phyloP scores from a whole-genome alignment of 2,888 invertebrate species.

The Chrysomela aeneicollis region DNA sequence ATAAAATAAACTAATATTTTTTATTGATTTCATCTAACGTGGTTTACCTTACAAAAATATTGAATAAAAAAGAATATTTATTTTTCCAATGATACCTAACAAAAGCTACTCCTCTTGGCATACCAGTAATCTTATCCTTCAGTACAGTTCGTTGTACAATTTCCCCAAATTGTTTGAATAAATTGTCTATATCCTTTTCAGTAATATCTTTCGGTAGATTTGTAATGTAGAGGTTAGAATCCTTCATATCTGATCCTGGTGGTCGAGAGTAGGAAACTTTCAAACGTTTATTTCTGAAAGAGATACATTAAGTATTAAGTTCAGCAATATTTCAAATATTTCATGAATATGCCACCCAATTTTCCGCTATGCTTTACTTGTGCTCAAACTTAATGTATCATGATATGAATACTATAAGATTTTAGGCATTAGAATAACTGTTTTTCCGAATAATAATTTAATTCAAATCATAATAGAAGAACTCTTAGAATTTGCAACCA shows the following conservation, averaged over 20 bases:
- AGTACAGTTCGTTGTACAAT: conserved; percentile 93
- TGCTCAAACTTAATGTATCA: too few relatives aligned
- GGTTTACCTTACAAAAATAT: too few relatives aligned
- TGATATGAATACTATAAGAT: too few relatives aligned
- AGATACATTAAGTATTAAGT: conserved; percentile 15
- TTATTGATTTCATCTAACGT: too few relatives aligned
- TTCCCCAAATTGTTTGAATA: conserved; percentile 88
- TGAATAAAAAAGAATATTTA: neutral
- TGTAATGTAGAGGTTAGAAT: conserved; percentile 92
- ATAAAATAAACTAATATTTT: too few relatives aligned
- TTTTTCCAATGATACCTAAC: conserved; percentile 72
- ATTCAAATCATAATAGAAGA: too few relatives aligned
- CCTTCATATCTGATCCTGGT: conserved; percentile 90
- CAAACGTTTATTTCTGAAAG: conserved; percentile 83
- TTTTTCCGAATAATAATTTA: too few relatives aligned
- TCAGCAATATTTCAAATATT: too few relatives aligned
- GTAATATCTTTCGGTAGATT: conserved; percentile 88
- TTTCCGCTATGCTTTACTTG: too few relatives aligned
- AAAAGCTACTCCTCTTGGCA: conserved; percentile 91
- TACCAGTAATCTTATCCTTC: conserved; percentile 86
- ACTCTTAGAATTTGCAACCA: too few relatives aligned
- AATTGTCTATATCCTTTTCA: conserved; percentile 82
- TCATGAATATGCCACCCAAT: too few relatives aligned
- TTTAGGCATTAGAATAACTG: too few relatives aligned
- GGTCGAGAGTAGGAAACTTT: conserved; percentile 95